Conservation (phyloP, 1,140 invertebrate species). For the Conus betulinus region DNA sequence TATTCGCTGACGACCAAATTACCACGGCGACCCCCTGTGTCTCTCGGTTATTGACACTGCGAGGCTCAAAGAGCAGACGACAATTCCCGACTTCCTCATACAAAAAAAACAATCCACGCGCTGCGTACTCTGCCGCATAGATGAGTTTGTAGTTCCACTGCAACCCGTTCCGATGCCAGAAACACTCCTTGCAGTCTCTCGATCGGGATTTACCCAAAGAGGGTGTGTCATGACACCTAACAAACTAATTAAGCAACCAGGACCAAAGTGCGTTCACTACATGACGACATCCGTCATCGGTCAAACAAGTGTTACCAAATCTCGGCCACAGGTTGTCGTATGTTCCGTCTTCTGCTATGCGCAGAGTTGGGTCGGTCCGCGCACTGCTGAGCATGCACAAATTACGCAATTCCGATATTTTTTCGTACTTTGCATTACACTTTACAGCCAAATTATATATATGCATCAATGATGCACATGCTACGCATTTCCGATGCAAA, state of each 20-base stretch:
- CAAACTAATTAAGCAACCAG: background rate
- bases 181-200: background rate
- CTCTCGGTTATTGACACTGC: background rate
- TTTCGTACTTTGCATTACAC: background rate
- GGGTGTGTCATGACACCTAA: background rate
- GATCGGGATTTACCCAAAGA: background rate
- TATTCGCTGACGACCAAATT: background rate
- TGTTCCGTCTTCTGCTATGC: background rate
- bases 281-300: background rate
- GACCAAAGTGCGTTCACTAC: background rate
- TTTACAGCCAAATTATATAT: background rate
- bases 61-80: background rate
- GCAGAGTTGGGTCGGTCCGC: background rate
- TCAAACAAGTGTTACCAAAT: slow-evolving; percentile 21
- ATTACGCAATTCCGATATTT: background rate
- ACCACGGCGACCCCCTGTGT: background rate
- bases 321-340: background rate
- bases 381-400: background rate
- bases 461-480: background rate
- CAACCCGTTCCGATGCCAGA: background rate
- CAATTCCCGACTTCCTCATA: background rate
- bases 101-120: background rate
- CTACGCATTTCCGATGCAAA: background rate
- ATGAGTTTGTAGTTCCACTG: background rate
- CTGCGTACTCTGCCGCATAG: background rate